These are phyloP conservation scores for Meteorus colon DNA, from an alignment of 2,888 invertebrate genomes.

Conservation along the genomic window DNA sequence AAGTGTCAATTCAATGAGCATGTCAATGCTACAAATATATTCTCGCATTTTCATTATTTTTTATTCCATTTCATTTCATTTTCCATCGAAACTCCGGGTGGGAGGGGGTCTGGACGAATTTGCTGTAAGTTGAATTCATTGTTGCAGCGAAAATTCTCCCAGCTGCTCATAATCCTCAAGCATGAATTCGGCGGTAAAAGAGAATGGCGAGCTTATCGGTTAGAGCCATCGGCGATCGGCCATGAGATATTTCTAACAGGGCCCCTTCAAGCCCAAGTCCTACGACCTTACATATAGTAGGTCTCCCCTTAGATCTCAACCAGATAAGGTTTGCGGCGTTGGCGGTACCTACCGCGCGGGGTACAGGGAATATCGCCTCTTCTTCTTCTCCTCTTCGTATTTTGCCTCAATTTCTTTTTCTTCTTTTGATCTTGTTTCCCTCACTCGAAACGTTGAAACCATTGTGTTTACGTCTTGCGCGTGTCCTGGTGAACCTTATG, in stretches of 20 bases:
- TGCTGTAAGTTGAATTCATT: conserved; percentile 62
- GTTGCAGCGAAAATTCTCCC: conserved; percentile 53
- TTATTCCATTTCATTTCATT: background rate
- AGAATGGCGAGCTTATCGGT: conserved; percentile 60
- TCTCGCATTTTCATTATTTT: background rate
- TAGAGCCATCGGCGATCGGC: conserved; percentile 68
- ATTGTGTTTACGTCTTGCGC: conserved; percentile 60
- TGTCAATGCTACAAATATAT: background rate
- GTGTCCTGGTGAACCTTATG: conserved; percentile 33
- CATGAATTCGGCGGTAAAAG: conserved; percentile 52
- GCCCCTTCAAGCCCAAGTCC: conserved; percentile 63
- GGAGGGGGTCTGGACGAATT: conserved; percentile 61
- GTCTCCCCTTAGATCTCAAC: conserved; percentile 61
- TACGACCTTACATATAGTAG: conserved; percentile 43
- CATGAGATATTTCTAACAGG: conserved; percentile 70
- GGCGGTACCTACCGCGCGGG: conserved; percentile 68
- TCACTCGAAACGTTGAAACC: conserved; percentile 36
- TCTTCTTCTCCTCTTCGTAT: conserved; percentile 28
- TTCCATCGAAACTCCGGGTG: conserved; percentile 48
- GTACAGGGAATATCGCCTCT: conserved; percentile 47
- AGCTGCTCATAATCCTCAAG: conserved; percentile 70
- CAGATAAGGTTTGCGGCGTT: conserved; percentile 70
- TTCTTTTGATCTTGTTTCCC: conserved; percentile 7
- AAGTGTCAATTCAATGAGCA: background rate
- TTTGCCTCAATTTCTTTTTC: background rate